phyloP scores from a whole-genome alignment of 2,797 vertebrate genomes.

The Scyliorhinus canicula region DNA sequence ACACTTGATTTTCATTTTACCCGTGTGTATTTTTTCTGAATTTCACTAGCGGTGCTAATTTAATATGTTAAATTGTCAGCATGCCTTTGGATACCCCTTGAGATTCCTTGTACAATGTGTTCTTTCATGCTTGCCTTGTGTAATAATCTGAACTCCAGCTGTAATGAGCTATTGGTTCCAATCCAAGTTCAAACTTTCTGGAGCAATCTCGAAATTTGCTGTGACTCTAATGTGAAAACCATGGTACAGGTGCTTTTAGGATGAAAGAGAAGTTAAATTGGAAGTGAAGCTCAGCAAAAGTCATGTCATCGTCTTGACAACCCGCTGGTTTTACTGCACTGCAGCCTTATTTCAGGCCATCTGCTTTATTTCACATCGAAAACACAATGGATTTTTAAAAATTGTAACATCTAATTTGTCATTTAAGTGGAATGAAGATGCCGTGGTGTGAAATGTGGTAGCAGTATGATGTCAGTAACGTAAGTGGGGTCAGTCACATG shows the following conservation, averaged over 20 bases:
- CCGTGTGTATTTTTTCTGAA: constrained; percentile 41
- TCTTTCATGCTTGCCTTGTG: constrained; percentile 45
- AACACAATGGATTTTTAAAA: neutral
- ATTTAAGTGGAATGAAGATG: neutral
- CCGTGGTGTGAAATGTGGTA: neutral
- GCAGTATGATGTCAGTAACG: neutral
- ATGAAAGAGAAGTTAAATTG: constrained; percentile 9
- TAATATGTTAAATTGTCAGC: constrained; percentile 46
- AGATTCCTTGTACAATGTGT: constrained; percentile 47
- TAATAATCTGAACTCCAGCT: constrained; percentile 39
- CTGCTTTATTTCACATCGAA: neutral
- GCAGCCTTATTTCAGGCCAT: neutral
- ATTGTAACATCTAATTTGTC: neutral
- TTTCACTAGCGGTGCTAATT: constrained; percentile 42
- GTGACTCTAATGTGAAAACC: neutral
- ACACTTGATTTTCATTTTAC: constrained; percentile 47
- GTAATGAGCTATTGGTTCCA: constrained; percentile 21
- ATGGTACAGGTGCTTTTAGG: constrained; percentile 25
- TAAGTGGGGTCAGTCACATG: neutral
- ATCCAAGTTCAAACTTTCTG: neutral
- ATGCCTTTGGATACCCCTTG: constrained; percentile 42
- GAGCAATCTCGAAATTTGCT: neutral
- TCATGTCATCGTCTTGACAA: constrained; percentile 18
- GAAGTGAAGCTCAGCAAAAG: neutral
- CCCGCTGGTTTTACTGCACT: neutral